Evolutionary conservation across 2,888 invertebrate species (phyloP).

Genomic region (Pteria penguin): DNA sequence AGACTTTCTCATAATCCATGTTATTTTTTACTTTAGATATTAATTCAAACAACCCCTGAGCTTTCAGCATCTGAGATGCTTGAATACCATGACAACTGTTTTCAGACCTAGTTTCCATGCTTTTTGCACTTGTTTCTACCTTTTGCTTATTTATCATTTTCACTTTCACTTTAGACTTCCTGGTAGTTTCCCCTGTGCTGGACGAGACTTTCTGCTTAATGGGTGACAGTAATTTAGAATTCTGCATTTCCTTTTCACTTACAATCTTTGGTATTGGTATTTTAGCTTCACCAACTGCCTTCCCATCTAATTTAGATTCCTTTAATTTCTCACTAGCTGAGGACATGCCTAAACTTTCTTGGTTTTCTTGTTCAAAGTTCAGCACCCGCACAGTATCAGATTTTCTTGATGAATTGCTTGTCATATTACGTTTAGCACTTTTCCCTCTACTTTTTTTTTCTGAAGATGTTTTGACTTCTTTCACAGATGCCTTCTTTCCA

Average conservation of each 20-base stretch:
- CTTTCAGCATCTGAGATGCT: not conserved
- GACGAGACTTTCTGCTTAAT: not conserved
- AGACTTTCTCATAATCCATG: slow-evolving; percentile 26
- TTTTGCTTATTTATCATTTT: not conserved
- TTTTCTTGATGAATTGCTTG: slow-evolving; percentile 1
- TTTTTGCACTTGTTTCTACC: not conserved
- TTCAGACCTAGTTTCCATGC: not conserved
- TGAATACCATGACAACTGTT: not conserved
- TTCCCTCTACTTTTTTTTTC: slow-evolving; percentile 22
- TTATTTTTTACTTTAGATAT: slow-evolving; percentile 30
- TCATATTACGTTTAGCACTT: not conserved
- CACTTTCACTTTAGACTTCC: not conserved
- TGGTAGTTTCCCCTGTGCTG: not conserved
- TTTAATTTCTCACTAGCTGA: not conserved
- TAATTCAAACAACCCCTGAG: slow-evolving; percentile 11
- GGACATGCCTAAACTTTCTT: not conserved
- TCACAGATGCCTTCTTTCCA: not conserved
- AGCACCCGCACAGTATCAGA: not conserved
- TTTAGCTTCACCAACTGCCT: not conserved
- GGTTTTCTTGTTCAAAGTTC: slow-evolving; percentile 10
- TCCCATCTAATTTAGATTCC: not conserved
- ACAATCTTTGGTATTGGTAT: not conserved
- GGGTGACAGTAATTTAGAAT: not conserved
- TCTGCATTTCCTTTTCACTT: not conserved
- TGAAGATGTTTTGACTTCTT: slow-evolving; percentile 15